Percentiles rank a stretch among this genome's conserved stretches.
phyloP scores from a whole-genome alignment of 2,888 invertebrate genomes.

The Tenthredo mesomela region DNA sequence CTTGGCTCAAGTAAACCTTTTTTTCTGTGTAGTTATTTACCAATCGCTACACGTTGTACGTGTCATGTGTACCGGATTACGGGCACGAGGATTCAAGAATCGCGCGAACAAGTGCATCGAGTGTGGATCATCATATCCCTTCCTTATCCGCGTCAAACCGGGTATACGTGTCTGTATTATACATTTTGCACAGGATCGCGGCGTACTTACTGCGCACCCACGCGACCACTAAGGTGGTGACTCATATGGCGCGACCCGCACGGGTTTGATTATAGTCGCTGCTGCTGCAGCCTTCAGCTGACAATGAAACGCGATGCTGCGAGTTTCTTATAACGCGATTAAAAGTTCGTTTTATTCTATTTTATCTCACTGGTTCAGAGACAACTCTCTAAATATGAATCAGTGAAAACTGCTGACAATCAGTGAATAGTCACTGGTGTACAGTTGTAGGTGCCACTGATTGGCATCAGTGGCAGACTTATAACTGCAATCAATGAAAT shows the following conservation, averaged over 20 bases:
- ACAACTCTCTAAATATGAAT: too few species aligned
- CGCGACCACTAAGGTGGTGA: constrained; percentile 7
- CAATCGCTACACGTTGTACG: background rate
- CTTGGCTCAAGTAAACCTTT: too few species aligned
- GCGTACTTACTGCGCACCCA: constrained; percentile 9
- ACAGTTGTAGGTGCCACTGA: too few species aligned
- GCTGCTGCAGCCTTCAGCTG: background rate
- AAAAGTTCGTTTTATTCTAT: background rate
- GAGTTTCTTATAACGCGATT: background rate
- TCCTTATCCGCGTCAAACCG: background rate
- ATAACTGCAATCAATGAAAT: too few species aligned
- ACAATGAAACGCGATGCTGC: background rate
- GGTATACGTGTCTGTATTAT: background rate
- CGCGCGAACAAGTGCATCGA: background rate
- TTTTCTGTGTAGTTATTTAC: too few species aligned
- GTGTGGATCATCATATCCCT: background rate
- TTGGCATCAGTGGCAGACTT: too few species aligned
- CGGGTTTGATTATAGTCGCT: constrained; percentile 2
- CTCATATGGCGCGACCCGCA: constrained; percentile 1
- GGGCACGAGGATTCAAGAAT: background rate
- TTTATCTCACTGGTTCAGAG: too few species aligned
- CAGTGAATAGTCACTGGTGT: too few species aligned
- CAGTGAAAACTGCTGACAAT: too few species aligned
- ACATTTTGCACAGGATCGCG: background rate
- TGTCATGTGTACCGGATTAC: background rate